These are phyloP conservation scores for Cerceris ruficornis DNA, from an alignment of 2,888 invertebrate genomes.

Conservation along the genomic window DNA sequence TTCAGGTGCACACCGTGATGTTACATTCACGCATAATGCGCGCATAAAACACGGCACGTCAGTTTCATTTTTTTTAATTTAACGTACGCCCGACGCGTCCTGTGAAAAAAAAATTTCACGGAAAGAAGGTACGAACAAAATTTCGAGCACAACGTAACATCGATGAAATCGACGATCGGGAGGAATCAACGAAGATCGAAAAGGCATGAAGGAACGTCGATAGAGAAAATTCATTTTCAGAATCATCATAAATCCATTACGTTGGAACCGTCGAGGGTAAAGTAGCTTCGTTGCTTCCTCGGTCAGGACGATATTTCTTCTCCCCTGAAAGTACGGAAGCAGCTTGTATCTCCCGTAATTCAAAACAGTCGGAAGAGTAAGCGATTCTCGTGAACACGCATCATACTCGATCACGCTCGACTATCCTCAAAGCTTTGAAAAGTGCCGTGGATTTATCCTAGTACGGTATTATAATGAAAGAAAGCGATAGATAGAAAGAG, in stretches of 20 bases:
- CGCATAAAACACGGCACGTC: conserved; percentile 44
- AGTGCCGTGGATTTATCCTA: conserved; percentile 62
- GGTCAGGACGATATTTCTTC: too few species aligned
- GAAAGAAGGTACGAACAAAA: background rate
- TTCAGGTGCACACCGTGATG: conserved; percentile 21
- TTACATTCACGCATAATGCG: conserved; percentile 46
- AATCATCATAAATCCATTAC: too few species aligned
- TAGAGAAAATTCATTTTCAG: background rate
- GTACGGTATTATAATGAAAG: conserved; percentile 60
- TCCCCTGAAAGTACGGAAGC: background rate
- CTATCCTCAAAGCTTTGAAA: conserved; percentile 58
- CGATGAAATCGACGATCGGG: background rate
- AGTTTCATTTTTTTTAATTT: conserved; percentile 48
- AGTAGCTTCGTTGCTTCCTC: too few species aligned
- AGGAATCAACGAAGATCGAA: background rate
- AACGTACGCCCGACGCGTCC: conserved; percentile 25
- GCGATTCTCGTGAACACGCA: conserved; percentile 25
- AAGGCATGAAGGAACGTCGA: background rate
- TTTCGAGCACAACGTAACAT: background rate
- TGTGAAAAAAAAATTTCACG: conserved; percentile 12
- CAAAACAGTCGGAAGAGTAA: conserved; percentile 17
- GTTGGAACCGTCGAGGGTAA: too few species aligned
- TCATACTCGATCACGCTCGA: conserved; percentile 54
- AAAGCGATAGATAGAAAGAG: too few species aligned
- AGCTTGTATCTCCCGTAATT: background rate